phyloP scores from a whole-genome alignment of 1,140 invertebrate species.

The Camponotus vicinus region DNA sequence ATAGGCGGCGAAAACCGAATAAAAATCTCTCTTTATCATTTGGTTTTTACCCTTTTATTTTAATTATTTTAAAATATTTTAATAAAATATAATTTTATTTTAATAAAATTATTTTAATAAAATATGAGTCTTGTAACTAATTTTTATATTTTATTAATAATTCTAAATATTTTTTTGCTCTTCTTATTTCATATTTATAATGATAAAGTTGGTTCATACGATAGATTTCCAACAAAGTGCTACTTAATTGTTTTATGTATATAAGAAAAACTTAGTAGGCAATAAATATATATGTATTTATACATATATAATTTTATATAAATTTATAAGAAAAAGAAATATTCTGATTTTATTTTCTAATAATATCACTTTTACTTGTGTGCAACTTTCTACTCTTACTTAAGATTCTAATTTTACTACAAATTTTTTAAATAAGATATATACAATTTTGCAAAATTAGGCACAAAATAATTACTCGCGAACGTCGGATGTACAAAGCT shows the following conservation, averaged over 20 bases:
- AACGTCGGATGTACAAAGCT: not conserved
- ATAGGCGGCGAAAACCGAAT: not conserved
- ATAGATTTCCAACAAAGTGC: not conserved
- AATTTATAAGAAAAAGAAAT: not conserved
- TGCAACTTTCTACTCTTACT: no score
- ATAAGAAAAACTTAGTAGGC: not conserved
- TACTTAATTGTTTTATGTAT: not conserved
- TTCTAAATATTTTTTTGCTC: not conserved
- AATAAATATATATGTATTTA: no score
- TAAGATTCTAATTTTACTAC: not conserved
- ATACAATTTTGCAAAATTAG: not conserved
- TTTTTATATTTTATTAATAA: not conserved
- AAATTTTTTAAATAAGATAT: not conserved
- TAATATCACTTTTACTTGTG: not conserved
- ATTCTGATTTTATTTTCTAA: not conserved
- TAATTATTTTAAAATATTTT: no score
- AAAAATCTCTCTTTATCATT: not conserved
- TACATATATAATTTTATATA: not conserved
- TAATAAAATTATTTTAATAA: no score
- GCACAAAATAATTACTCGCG: slow-evolving; percentile 19
- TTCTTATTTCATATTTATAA: not conserved
- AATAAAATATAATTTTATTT: no score
- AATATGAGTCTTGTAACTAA: slow-evolving; percentile 1
- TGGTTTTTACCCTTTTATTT: no score
- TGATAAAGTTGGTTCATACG: not conserved